Percentiles rank a stretch among this genome's conserved stretches.
phyloP scores from a whole-genome alignment of 2,888 invertebrate species.

The Creontiades dilutus region DNA sequence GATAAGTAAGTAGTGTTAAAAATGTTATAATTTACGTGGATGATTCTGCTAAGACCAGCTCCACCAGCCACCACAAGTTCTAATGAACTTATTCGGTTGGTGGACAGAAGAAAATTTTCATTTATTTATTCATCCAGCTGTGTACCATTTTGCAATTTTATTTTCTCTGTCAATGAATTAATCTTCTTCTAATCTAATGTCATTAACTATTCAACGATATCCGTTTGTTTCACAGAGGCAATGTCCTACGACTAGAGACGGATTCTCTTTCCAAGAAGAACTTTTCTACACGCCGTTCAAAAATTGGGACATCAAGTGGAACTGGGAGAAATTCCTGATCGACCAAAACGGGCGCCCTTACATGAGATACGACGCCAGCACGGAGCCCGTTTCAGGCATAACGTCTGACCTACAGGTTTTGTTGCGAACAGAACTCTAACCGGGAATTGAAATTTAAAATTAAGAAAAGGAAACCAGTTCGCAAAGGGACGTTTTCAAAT shows the following conservation, averaged over 20 bases:
- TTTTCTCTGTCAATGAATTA: too few species aligned
- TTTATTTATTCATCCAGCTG: too few species aligned
- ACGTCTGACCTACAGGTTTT: slow-evolving; percentile 70
- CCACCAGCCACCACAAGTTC: too few species aligned
- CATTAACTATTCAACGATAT: too few species aligned
- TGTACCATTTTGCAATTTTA: too few species aligned
- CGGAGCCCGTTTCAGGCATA: slow-evolving; percentile 76
- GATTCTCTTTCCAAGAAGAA: slow-evolving; percentile 76
- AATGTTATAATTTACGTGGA: too few species aligned
- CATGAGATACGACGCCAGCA: slow-evolving; percentile 77
- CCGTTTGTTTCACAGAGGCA: slow-evolving; percentile 76
- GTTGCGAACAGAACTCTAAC: slow-evolving; percentile 42
- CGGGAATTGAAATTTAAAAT: neutral
- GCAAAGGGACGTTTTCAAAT: neutral
- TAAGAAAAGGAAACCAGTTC: neutral
- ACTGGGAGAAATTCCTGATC: slow-evolving; percentile 79
- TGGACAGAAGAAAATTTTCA: too few species aligned
- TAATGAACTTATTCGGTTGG: too few species aligned
- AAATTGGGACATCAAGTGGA: slow-evolving; percentile 78
- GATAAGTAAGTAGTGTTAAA: too few species aligned
- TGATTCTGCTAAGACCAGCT: too few species aligned
- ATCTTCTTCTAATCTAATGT: too few species aligned
- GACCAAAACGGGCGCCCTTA: slow-evolving; percentile 77
- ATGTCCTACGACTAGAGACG: slow-evolving; percentile 77
- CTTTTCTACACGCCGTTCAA: slow-evolving; percentile 77